Conservation (phyloP, 2,888 invertebrate species). For the Drosophila lutescens region DNA sequence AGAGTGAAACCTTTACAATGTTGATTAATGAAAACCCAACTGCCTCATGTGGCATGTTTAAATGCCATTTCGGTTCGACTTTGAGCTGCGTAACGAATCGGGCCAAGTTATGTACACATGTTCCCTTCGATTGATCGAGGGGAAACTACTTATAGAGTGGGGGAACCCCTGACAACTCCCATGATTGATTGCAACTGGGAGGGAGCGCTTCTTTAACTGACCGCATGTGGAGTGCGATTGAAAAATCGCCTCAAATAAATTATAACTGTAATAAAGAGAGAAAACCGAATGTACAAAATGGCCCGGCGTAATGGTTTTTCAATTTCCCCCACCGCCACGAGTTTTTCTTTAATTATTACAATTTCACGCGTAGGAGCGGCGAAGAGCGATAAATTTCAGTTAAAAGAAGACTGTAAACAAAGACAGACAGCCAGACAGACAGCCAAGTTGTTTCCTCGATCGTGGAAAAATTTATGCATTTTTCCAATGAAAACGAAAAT, state of each 20-base stretch:
- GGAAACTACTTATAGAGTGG: slow-evolving; percentile 6
- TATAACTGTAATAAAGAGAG: slow-evolving; percentile 76
- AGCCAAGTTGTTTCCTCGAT: slow-evolving; percentile 3
- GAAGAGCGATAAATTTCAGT: slow-evolving; percentile 35
- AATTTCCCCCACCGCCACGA: slow-evolving; percentile 57
- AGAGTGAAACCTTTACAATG: slow-evolving; percentile 64
- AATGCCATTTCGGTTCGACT: slow-evolving; percentile 54
- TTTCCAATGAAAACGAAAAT: slow-evolving; percentile 57
- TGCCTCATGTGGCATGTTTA: slow-evolving; percentile 62
- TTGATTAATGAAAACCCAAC: slow-evolving; percentile 69
- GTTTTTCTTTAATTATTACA: slow-evolving; percentile 45
- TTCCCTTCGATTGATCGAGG: slow-evolving; percentile 48
- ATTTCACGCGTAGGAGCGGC: slow-evolving; percentile 45
- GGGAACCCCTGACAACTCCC: slow-evolving; percentile 35
- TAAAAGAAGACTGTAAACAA: slow-evolving; percentile 41
- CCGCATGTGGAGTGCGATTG: slow-evolving; percentile 70
- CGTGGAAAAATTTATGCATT: slow-evolving; percentile 45
- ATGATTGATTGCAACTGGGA: slow-evolving; percentile 68
- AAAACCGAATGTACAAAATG: slow-evolving; percentile 25
- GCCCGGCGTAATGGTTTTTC: slow-evolving; percentile 63
- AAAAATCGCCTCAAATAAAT: slow-evolving; percentile 77
- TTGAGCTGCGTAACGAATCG: slow-evolving; percentile 76
- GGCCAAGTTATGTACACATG: slow-evolving; percentile 25
- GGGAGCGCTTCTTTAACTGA: slow-evolving; percentile 50
- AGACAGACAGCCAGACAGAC: slow-evolving; percentile 12